Percentiles rank a stretch among this genome's conserved stretches.
Conservation (phyloP, 2,797 vertebrate genomes). For the Percopsis omiscomaycus region DNA sequence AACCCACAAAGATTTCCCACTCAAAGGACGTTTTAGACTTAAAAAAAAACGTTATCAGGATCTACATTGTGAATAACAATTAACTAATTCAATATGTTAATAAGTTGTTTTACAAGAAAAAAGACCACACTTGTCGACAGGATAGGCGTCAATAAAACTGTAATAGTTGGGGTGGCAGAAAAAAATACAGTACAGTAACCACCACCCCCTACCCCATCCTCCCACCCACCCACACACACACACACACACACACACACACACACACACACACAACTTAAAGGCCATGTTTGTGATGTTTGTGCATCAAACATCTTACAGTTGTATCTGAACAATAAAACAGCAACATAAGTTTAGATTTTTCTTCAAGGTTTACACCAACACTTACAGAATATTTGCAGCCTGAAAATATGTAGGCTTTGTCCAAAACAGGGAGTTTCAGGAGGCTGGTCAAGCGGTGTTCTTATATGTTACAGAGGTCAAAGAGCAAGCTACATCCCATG, state of each 20-base stretch:
- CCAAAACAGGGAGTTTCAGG: not conserved
- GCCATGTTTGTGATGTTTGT: no score
- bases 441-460: no score
- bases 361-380: not conserved
- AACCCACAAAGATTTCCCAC: not conserved
- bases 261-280: slow-evolving; percentile 18
- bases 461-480: no score
- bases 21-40: not conserved
- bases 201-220: not conserved
- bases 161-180: no score
- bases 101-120: no score
- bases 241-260: slow-evolving; percentile 8
- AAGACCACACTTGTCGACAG: no score
- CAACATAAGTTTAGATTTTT: not conserved
- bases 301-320: not conserved
- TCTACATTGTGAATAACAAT: no score
- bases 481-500: no score
- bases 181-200: no score
- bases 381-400: not conserved
- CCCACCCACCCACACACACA: not conserved
- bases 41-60: no score
- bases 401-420: not conserved
- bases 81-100: no score
- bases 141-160: no score
- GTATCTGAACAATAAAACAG: not conserved